Evolutionary conservation across 2,888 invertebrate genomes (phyloP).

Genomic region (Nemurella pictetii): DNA sequence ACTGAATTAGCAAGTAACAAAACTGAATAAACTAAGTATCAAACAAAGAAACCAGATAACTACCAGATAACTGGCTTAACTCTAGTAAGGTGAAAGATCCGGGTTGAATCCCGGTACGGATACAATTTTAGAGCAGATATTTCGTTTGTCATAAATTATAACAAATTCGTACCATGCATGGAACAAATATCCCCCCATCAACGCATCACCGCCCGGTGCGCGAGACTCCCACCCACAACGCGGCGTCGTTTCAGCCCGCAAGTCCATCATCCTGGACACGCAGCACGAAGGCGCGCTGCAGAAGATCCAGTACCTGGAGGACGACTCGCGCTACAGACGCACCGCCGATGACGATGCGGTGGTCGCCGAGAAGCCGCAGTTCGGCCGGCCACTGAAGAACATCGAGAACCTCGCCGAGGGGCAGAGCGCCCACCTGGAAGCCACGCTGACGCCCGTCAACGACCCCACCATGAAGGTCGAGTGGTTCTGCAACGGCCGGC

Average conservation of each 20-base stretch:
- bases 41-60: too few relatives aligned
- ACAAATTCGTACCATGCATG: too few relatives aligned
- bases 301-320: slow-evolving; percentile 91
- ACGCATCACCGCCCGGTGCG: too few relatives aligned
- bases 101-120: too few relatives aligned
- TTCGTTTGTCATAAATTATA: too few relatives aligned
- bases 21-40: too few relatives aligned
- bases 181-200: too few relatives aligned
- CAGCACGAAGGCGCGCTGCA: slow-evolving; percentile 91
- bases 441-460: slow-evolving; percentile 93
- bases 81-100: too few relatives aligned
- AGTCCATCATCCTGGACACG: slow-evolving; percentile 84
- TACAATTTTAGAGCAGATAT: too few relatives aligned
- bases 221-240: too few relatives aligned
- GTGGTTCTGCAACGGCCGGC: slow-evolving; percentile 95
- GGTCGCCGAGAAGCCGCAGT: slow-evolving; percentile 83
- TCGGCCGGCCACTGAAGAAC: slow-evolving; percentile 84
- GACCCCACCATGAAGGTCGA: slow-evolving; percentile 98
- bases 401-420: slow-evolving; percentile 84
- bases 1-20: too few relatives aligned
- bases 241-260: slow-evolving; percentile 64
- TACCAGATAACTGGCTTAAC: too few relatives aligned
- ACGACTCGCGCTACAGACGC: slow-evolving; percentile 75
- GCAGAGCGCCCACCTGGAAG: slow-evolving; percentile 86
- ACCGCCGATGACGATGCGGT: slow-evolving; percentile 72